Evolutionary conservation across 1,140 invertebrate genomes (phyloP).

Genomic region (Coelopa frigida): DNA sequence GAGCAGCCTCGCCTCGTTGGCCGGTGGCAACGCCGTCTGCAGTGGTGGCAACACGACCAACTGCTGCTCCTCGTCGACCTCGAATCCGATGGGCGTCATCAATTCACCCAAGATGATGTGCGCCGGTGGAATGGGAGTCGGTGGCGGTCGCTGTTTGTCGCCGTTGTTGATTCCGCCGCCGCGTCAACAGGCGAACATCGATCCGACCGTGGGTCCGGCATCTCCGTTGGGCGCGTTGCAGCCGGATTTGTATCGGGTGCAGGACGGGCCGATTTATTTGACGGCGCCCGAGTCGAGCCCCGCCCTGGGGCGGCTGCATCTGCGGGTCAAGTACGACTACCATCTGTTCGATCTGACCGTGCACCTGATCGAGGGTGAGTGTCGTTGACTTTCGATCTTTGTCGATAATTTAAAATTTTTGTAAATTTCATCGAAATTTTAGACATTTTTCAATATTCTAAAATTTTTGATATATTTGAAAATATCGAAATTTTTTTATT

Average conservation of each 20-base stretch:
- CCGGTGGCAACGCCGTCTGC: too few relatives aligned
- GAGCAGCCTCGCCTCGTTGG: slow-evolving; percentile 52
- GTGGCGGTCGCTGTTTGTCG: slow-evolving; percentile 54
- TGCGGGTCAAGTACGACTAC: slow-evolving; percentile 83
- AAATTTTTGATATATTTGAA: too few relatives aligned
- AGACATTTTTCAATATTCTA: not conserved
- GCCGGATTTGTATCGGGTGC: slow-evolving; percentile 72
- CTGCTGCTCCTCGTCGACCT: slow-evolving; percentile 15
- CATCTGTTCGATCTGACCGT: slow-evolving; percentile 80
- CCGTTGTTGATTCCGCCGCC: slow-evolving; percentile 63
- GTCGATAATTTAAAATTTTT: not conserved
- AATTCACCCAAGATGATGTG: slow-evolving; percentile 24
- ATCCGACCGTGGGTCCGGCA: slow-evolving; percentile 49
- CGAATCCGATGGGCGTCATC: slow-evolving; percentile 44
- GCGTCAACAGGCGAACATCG: slow-evolving; percentile 30
- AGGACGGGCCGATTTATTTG: slow-evolving; percentile 66
- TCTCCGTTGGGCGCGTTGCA: slow-evolving; percentile 77
- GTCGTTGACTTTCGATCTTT: not conserved
- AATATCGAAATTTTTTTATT: too few relatives aligned
- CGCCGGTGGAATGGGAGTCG: too few relatives aligned
- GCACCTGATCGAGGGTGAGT: slow-evolving; percentile 76
- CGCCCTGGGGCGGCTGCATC: slow-evolving; percentile 69
- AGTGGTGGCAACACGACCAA: slow-evolving; percentile 45
- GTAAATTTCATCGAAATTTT: not conserved
- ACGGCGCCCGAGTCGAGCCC: slow-evolving; percentile 49